Evolutionary conservation across 2,888 invertebrate genomes (phyloP).

Genomic region (Linnaemya vulpina): DNA sequence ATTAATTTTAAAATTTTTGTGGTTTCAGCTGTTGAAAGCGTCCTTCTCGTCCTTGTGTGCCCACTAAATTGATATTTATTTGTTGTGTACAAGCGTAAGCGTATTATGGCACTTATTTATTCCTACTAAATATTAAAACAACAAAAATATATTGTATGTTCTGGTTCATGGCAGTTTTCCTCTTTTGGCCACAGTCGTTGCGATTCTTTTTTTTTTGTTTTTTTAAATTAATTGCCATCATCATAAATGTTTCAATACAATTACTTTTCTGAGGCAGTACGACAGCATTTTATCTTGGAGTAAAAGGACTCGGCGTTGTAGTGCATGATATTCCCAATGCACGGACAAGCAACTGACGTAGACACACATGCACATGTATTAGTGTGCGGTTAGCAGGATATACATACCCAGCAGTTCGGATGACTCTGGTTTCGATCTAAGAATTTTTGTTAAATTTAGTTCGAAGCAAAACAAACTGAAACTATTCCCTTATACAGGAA

Average conservation of each 20-base stretch:
- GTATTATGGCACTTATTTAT: neutral
- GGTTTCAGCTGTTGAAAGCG: neutral
- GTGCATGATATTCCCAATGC: neutral
- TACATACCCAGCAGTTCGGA: neutral
- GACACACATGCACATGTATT: neutral
- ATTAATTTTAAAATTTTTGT: neutral
- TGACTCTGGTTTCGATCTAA: no score
- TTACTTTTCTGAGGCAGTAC: neutral
- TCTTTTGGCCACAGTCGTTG: slow-evolving; percentile 25
- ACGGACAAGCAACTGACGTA: neutral
- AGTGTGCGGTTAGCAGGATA: neutral
- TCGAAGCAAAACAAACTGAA: no score
- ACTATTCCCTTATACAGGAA: no score
- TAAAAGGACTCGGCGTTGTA: neutral
- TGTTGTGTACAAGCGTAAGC: neutral
- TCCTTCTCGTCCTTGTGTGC: no score
- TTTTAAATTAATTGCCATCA: slow-evolving; percentile 30
- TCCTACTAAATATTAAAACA: neutral
- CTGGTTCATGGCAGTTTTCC: slow-evolving; percentile 12
- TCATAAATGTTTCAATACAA: slow-evolving; percentile 33
- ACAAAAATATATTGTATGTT: neutral
- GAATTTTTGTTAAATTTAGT: no score
- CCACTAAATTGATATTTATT: slow-evolving; percentile 23
- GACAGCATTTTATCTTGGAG: neutral
- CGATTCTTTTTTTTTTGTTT: neutral